phyloP scores from a whole-genome alignment of 2,113 vertebrate species.

The Poeciliopsis retropinna region DNA sequence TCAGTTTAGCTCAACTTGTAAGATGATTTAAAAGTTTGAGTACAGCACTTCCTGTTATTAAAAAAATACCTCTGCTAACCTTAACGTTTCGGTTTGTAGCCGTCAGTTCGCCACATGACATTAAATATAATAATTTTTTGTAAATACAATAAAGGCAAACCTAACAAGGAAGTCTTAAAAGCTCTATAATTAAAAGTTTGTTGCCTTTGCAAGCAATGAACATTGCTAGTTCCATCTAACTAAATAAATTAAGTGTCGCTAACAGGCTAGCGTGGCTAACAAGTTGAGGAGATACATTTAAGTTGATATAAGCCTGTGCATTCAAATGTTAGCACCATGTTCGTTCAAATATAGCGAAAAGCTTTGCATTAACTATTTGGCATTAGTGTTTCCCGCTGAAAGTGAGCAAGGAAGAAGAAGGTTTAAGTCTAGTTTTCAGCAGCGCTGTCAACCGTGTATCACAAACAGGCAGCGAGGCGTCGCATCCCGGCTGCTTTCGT shows the following conservation, averaged over 20 bases:
- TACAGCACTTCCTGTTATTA: constrained; percentile 38
- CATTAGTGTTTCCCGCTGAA: not conserved
- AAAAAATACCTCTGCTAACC: not conserved
- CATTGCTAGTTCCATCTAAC: constrained; percentile 41
- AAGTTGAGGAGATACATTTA: constrained; percentile 28
- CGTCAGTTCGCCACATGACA: not conserved
- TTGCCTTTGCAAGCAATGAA: constrained; percentile 45
- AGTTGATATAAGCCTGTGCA: constrained; percentile 44
- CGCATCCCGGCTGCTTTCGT: constrained; percentile 21
- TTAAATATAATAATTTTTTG: not conserved
- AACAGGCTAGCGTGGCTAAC: constrained; percentile 61
- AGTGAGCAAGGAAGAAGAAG: not conserved
- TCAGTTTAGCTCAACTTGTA: constrained; percentile 19
- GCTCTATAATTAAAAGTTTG: not conserved
- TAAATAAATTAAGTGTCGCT: constrained; percentile 31
- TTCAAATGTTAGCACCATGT: not conserved
- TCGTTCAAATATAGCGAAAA: not conserved
- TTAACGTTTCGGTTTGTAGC: not conserved
- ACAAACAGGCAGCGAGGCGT: constrained; percentile 6
- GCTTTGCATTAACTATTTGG: not conserved
- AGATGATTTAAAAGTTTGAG: constrained; percentile 21
- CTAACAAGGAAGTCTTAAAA: not conserved
- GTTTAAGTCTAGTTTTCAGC: not conserved
- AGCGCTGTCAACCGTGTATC: constrained; percentile 29
- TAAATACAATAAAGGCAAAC: not conserved